Evolutionary conservation across 2,797 vertebrate genomes (phyloP), one percentile per base, ranked within the genome.

Genomic region (Telmatherina bonti): DNA sequence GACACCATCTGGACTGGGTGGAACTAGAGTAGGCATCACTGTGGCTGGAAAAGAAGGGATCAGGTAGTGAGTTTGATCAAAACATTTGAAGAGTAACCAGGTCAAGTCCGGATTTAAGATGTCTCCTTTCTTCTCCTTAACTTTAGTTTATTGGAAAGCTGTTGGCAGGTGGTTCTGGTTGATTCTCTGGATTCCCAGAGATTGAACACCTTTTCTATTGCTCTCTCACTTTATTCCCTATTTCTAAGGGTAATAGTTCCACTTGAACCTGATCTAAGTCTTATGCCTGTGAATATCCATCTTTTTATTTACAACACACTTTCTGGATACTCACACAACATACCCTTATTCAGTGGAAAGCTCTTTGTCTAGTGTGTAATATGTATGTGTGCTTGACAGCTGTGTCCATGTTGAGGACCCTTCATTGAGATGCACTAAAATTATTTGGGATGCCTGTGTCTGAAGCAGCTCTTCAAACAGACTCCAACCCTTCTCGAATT

Each of bases 391-490:
- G 43, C 76, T 71, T 84, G 75, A 76, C 87, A 93, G 89, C 83
- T 90, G 90, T 29, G 20, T 58, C 78, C 75, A 69, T 69, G 64
- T 76, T 70, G 76, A 90, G 81, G 78, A 84, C 88, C 75, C 90
- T 91, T 90, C 86, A 92, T 75, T 89, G 78, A 85, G 60, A 93
- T 91, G 85, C 86, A 87, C 62, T 90, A 72, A 91, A 90, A 90
- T 90, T 31, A 86, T 85, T 87, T 82, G 72, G 74, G 31, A 81
- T 76, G 53, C 35, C 49, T 65, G 69, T 74, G 69, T 84, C 74
- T 88, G 77, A 90, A 89, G 84, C 72, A 68, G 71, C 81, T 84
- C 81, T 89, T 88, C 82, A 89, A 88, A 89, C 62, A 81, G 66
- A 30, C 72, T 71, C 67, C 68, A 55, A 51, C 61, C 51, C 68